Base-by-base conservation (phyloP, 2,888 invertebrate genomes). In the Rotaria sp. region DNA sequence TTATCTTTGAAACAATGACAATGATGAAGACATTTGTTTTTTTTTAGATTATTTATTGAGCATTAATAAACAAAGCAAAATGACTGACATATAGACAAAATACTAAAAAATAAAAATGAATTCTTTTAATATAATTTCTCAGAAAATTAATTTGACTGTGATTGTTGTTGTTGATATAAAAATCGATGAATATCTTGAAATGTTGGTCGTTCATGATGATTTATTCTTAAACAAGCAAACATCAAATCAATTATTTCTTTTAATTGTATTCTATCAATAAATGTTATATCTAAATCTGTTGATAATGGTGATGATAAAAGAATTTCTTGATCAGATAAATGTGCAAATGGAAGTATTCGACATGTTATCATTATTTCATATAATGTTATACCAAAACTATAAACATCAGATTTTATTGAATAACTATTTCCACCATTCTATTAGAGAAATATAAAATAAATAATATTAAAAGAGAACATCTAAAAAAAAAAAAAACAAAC, bases 171-270 rank as follows among this genome's bases (percentile, higher is more conserved):
- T 80, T 45, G 80, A 80, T n/a, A 94, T 88, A 96, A 93, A 92
- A 95, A 96, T 89, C 95, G 93, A 90, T 96, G 95, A 87, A 96
- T 94, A 92, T 96, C 96, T 89, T 94, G 93, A 92, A 96, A 96
- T 87, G 94, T 93, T 0, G 96, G 96, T 74, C 96, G 93, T 89
- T 95, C 94, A 86, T 93, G 93, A 85, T 95, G 94, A 89, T 94
- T 94, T 86, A 95, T 93, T 89, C 94, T 94, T 96, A 96, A 96
- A 92, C 96, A 96, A 91, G 96, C 95, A 89, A 94, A 94, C 95
- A 96, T 95, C 88, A 96, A 93, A 91, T 95, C 95, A 92, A 95
- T 95, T 87, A 96, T 94, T 91, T 96, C 96, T 88, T 94, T 93
- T 67, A n/a, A 80, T 80, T 41, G 45, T 13, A 80, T 80, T 45